Base-by-base conservation (phyloP, 2,888 invertebrate species). In the Leptogaster cylindrica region DNA sequence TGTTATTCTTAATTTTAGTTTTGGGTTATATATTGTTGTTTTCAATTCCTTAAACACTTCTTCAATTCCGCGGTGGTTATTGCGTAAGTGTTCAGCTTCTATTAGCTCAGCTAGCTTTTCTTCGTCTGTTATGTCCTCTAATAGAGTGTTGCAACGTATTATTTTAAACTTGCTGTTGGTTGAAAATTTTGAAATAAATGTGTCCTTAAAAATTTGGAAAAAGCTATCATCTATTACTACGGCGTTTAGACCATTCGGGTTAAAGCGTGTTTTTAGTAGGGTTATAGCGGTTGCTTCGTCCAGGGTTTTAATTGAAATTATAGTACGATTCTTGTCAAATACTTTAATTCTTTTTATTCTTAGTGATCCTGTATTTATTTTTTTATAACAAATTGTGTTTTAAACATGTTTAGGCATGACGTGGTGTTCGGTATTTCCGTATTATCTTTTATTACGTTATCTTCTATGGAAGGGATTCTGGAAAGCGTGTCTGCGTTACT, bases 51-150 rank as follows among this genome's bases (percentile, higher is more conserved):
- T 12, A 5, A 44, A 44, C 7, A 44, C 44, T 5, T 44, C 44
- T 44, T 44, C 44, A 18, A 44, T 44, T 6, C 44, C 44, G 2
- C 44, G 44, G 10, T 44, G 44, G 6, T 44, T 44, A 44, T 44
- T 44, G 20, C 10, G 31, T 31, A 7, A 20, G 10, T 44, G 44
- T 44, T 44, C 44, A 2, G 2, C 10, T 44, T 44, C 44, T 3
- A 44, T 44, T 2, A 44, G 6, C 1, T 12, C 16, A 5, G 44
- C 16, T 12, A 44, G 12, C 6, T 44, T 16, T 2, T 3, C 44
- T 16, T 44, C 44, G 16, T 16, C 14, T 16, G 2, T 5, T 16
- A 44, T 44, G 8, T 44, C 44, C 20, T 44, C 16, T 8, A 44
- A 5, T 1, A 3, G 8, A 4, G 12, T 3, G 14, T 1, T 16